phyloP scores from a whole-genome alignment of 2,888 invertebrate genomes.

The Zonitis immaculata region DNA sequence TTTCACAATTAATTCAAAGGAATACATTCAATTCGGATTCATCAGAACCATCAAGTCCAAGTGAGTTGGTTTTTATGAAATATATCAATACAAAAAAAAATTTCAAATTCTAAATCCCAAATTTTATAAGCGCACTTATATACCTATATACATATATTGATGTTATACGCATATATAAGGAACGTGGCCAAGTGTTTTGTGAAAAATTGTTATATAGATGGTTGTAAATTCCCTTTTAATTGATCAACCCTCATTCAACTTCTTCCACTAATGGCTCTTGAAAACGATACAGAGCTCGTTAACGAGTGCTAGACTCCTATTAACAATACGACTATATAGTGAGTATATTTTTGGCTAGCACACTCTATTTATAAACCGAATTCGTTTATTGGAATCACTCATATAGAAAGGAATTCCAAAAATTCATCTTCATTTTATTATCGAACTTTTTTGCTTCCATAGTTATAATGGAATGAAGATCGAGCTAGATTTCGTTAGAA shows the following conservation, averaged over 20 bases:
- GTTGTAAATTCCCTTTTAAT: constrained; percentile 32
- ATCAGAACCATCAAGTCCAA: constrained; percentile 45
- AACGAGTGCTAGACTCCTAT: constrained; percentile 26
- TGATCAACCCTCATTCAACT: constrained; percentile 40
- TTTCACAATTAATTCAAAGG: constrained; percentile 31
- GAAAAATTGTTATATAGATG: not conserved
- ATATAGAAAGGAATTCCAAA: too few relatives aligned
- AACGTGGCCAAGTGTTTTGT: constrained; percentile 8
- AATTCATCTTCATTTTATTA: too few relatives aligned
- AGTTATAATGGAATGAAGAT: too few relatives aligned
- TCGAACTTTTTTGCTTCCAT: too few relatives aligned
- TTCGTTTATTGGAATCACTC: too few relatives aligned
- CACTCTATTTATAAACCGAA: too few relatives aligned
- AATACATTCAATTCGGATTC: constrained; percentile 35
- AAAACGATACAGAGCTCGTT: constrained; percentile 44
- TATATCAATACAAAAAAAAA: too few relatives aligned
- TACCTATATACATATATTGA: too few relatives aligned
- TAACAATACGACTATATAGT: constrained; percentile 1
- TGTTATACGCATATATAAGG: not conserved
- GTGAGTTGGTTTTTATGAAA: too few relatives aligned
- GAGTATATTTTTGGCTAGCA: not conserved
- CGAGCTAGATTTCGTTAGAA: too few relatives aligned
- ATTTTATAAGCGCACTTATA: too few relatives aligned
- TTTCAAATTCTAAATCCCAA: too few relatives aligned
- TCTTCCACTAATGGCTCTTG: constrained; percentile 45